phyloP scores from a whole-genome alignment of 1,140 invertebrate species.

The Megalopta genalis region DNA sequence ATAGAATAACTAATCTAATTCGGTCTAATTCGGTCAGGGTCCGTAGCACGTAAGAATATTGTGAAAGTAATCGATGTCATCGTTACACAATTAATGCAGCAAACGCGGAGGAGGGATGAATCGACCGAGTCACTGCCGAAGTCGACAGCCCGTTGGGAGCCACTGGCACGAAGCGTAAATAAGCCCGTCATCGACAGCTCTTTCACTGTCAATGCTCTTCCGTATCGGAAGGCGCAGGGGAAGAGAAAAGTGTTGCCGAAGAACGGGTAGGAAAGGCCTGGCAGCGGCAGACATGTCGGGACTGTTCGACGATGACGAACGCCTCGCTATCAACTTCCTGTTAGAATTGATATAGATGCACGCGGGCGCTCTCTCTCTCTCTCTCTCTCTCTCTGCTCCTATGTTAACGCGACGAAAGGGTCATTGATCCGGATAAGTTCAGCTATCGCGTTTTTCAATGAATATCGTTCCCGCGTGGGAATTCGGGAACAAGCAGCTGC shows the following conservation, averaged over 20 bases:
- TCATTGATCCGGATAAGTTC: slow-evolving; percentile 58
- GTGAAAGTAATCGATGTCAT: background rate
- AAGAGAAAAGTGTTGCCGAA: background rate
- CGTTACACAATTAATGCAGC: too few relatives aligned
- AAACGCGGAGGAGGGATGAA: too few relatives aligned
- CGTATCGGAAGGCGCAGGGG: slow-evolving; percentile 17
- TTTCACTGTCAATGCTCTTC: slow-evolving; percentile 38
- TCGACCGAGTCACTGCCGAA: background rate
- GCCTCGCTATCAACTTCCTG: slow-evolving; percentile 63
- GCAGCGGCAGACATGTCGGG: slow-evolving; percentile 7
- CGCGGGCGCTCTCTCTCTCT: background rate
- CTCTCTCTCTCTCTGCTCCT: slow-evolving; percentile 35
- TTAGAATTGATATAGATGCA: slow-evolving; percentile 60
- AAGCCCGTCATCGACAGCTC: slow-evolving; percentile 37
- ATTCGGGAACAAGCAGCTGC: slow-evolving; percentile 10
- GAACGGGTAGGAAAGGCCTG: background rate
- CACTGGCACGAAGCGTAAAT: slow-evolving; percentile 13
- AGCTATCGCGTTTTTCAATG: slow-evolving; percentile 53
- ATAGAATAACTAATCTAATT: too few relatives aligned
- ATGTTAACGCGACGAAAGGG: slow-evolving; percentile 47
- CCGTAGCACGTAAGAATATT: too few relatives aligned
- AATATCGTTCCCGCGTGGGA: background rate
- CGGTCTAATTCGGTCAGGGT: too few relatives aligned
- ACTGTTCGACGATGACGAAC: slow-evolving; percentile 55
- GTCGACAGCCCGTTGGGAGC: background rate